Evolutionary conservation across 1,140 invertebrate genomes (phyloP).

Genomic region (Lordiphosa mommai): DNA sequence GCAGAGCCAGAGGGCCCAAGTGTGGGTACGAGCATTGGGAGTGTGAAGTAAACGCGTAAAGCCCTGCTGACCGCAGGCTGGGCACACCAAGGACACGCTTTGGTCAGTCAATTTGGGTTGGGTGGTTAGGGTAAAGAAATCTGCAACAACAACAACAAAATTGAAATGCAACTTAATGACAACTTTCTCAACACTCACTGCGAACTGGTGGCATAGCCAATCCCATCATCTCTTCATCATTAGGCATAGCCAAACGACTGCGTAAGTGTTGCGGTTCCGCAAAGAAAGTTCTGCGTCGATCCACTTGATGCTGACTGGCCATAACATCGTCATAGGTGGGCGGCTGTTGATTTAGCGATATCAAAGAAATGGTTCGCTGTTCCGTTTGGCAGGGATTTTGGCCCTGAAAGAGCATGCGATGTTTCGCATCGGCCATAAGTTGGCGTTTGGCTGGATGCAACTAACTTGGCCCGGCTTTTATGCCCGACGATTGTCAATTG

Average conservation of each 20-base stretch:
- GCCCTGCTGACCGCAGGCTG: constrained; percentile 39
- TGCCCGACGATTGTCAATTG: too few species aligned
- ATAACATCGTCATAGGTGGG: constrained; percentile 43
- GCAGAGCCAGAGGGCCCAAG: constrained; percentile 37
- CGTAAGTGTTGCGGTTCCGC: constrained; percentile 19
- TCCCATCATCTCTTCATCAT: too few species aligned
- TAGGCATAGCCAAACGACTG: background rate
- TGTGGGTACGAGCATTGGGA: constrained; percentile 19
- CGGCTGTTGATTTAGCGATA: constrained; percentile 1
- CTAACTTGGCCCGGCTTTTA: constrained; percentile 10
- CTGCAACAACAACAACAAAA: constrained; percentile 14
- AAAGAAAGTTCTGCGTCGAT: constrained; percentile 17
- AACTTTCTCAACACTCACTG: too few species aligned
- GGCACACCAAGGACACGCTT: constrained; percentile 32
- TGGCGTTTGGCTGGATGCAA: constrained; percentile 13
- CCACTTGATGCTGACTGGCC: too few species aligned
- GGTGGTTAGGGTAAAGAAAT: constrained; percentile 15
- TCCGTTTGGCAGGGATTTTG: constrained; percentile 24
- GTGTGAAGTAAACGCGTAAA: constrained; percentile 10
- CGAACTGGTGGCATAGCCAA: background rate
- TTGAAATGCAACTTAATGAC: too few species aligned
- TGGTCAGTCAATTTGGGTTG: constrained; percentile 28
- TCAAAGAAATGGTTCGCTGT: background rate
- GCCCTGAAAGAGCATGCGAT: constrained; percentile 52
- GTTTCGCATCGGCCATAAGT: constrained; percentile 44